These are phyloP conservation scores for Limnephilus rhombicus DNA, from an alignment of 2,888 invertebrate species.

Conservation along the genomic window DNA sequence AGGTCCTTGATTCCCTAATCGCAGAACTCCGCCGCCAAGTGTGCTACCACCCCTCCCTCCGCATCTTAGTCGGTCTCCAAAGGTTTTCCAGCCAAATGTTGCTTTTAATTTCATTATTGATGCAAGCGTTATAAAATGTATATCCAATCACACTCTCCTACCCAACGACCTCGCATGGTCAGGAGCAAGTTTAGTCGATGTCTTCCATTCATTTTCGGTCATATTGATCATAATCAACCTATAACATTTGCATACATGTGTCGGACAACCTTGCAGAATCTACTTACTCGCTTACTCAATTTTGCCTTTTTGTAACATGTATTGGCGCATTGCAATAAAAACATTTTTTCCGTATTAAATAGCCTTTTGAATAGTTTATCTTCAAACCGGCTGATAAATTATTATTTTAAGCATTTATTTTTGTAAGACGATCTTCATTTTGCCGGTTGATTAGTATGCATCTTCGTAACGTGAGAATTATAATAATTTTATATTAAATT, in stretches of 20 bases:
- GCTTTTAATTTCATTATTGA: too few species aligned
- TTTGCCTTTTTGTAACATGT: neutral
- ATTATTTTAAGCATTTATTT: neutral
- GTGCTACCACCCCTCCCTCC: too few species aligned
- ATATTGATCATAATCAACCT: neutral
- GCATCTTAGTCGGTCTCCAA: too few species aligned
- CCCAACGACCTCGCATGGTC: neutral
- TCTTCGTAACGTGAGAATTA: too few species aligned
- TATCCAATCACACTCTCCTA: neutral
- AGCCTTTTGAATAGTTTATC: neutral
- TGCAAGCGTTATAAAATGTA: neutral
- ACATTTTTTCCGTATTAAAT: neutral
- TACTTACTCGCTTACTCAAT: neutral
- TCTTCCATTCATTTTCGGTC: neutral
- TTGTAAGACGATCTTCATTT: too few species aligned
- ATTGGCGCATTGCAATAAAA: neutral
- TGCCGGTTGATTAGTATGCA: too few species aligned
- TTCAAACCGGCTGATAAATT: neutral
- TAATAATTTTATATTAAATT: too few species aligned
- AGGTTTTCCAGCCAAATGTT: too few species aligned
- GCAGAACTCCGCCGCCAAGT: too few species aligned
- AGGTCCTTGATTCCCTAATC: too few species aligned
- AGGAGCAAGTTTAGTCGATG: neutral
- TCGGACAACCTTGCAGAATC: neutral
- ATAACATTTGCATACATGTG: neutral